Evolutionary conservation across 2,888 invertebrate species (phyloP).

Genomic region (Escarpia spicata): DNA sequence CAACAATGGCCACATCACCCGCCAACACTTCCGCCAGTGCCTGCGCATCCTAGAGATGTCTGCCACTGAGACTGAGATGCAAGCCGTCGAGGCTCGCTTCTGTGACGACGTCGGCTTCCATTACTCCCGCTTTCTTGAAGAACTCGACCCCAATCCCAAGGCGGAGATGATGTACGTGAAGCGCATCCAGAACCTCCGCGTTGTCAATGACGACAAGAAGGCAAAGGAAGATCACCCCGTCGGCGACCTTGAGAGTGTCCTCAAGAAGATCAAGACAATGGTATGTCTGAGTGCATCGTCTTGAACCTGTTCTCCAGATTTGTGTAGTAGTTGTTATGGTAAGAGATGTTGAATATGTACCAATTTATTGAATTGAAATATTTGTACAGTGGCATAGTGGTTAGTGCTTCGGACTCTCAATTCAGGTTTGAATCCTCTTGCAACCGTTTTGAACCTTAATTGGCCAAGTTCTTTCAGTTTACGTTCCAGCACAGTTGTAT

Average conservation of each 20-base stretch:
- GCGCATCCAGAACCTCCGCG: background rate
- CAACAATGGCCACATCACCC: conserved; percentile 64
- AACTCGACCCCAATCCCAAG: conserved; percentile 53
- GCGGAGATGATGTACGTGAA: conserved; percentile 14
- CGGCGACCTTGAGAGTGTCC: conserved; percentile 58
- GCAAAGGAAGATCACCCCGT: conserved; percentile 45
- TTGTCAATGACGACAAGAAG: background rate
- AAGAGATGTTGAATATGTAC: background rate
- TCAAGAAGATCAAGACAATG: conserved; percentile 63
- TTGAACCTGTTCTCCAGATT: background rate
- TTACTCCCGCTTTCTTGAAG: conserved; percentile 60
- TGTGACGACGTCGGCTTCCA: conserved; percentile 63
- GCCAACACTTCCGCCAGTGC: conserved; percentile 62
- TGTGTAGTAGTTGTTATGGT: background rate
- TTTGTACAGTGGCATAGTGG: background rate
- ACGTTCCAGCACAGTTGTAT: too few relatives aligned
- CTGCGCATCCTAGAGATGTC: conserved; percentile 61
- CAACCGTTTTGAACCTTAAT: too few relatives aligned
- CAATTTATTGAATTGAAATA: background rate
- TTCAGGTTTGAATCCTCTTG: too few relatives aligned
- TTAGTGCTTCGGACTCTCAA: too few relatives aligned
- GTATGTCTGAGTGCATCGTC: conserved; percentile 42
- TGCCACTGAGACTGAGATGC: conserved; percentile 57
- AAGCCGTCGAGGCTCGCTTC: conserved; percentile 61
- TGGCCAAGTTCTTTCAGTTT: too few relatives aligned